phyloP scores from a whole-genome alignment of 2,888 invertebrate genomes.

The Volucella inanis region DNA sequence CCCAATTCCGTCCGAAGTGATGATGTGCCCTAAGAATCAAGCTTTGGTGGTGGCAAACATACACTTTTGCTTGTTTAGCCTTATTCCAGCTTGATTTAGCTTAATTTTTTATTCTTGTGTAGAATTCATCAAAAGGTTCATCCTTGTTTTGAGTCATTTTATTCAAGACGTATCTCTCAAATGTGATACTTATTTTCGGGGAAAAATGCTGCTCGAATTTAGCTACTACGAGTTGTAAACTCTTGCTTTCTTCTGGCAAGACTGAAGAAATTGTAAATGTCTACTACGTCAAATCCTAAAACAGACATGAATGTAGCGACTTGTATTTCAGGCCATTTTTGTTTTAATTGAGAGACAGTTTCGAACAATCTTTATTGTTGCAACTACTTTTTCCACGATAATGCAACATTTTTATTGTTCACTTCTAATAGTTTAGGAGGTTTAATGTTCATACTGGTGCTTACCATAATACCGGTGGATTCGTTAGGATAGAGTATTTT shows the following conservation, averaged over 20 bases:
- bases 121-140: constrained; percentile 67
- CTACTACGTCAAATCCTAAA: constrained; percentile 28
- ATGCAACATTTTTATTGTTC: constrained; percentile 47
- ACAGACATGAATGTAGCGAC: constrained; percentile 66
- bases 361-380: constrained; percentile 66
- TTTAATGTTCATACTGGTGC: background rate
- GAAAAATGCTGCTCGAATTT: constrained; percentile 57
- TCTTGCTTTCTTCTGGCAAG: constrained; percentile 36
- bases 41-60: constrained; percentile 37
- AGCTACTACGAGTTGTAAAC: constrained; percentile 18
- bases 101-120: constrained; percentile 60
- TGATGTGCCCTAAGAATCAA: constrained; percentile 36
- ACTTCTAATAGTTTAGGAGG: constrained; percentile 61
- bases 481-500: too few relatives aligned
- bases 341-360: constrained; percentile 53
- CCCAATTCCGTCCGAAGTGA: constrained; percentile 39
- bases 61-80: constrained; percentile 30
- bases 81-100: background rate
- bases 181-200: constrained; percentile 59
- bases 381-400: constrained; percentile 56
- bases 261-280: constrained; percentile 37
- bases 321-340: constrained; percentile 64
- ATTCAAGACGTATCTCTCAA: constrained; percentile 67
- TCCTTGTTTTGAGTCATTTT: constrained; percentile 53
- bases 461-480: too few relatives aligned